Base-by-base conservation (phyloP, 2,888 invertebrate genomes). In the Polydrusus pterygomalis region DNA sequence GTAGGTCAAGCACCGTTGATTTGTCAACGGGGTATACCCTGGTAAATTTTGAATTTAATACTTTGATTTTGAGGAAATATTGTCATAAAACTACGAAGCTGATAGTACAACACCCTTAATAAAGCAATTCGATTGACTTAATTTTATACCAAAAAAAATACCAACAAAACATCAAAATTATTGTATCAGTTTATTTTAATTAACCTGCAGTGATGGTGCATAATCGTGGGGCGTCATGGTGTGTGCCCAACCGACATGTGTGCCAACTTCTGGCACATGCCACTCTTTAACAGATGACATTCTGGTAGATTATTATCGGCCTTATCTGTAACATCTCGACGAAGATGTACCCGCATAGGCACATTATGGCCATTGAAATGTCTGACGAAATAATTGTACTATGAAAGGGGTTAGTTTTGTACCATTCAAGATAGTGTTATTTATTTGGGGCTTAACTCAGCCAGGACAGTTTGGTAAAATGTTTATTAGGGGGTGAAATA, bases 211-310 rank as follows among this genome's bases (percentile, higher is more conserved):
- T 77, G 77, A 77, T 62, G 56, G 63, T 34, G 77, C 74, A 74
- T 18, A 54, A 67, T 54, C 49, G 49, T 40, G 56, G 69, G 77
- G 68, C 54, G 77, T 73, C 70, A 45, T 67, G 73, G 70, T 74
- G 70, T 67, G 45, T 74, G 74, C 60, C 47, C 62, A 43, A 60
- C 64, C 70, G 77, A 77, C 77, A 77, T 77, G 70, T 77, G 77
- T 62, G 62, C 74, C 30, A 74, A 71, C 77, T 67, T 74, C 77
- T 70, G 74, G 77, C 77, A 77, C 77, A 77, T 77, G 77, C 77
- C 77, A 70, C 65, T 74, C 70, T 73, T 67, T 40, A 64, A 63
- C 77, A 77, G 70, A 77, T 77, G 77, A 77, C 77, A 74, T 54
- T 70, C 69, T 67, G 43, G 51, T 65, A 58, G 71, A 76, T 71